A percentile compares a stretch with the other conserved stretches of the same genome.
Evolutionary conservation across 1,140 invertebrate genomes (phyloP).

Genomic region (Eriocheir sinensis): DNA sequence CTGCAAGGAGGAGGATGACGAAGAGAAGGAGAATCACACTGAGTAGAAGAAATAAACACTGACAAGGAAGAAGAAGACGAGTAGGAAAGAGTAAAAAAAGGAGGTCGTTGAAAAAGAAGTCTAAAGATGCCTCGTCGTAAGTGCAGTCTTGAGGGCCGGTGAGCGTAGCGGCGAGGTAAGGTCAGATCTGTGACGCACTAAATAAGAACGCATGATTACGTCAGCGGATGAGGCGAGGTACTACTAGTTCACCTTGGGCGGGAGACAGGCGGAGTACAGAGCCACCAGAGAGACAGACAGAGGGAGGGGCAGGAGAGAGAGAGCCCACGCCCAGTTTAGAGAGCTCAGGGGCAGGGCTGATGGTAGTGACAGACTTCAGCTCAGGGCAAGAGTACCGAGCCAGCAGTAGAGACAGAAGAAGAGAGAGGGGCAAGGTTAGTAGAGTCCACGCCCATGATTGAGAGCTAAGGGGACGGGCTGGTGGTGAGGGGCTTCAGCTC

Average conservation of each 20-base stretch:
- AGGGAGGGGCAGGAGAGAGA: neutral
- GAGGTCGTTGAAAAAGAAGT: no score
- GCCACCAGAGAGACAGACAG: neutral
- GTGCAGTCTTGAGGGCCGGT: neutral
- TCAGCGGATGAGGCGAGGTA: neutral
- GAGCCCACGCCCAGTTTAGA: neutral
- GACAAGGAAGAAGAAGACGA: slow-evolving; percentile 14
- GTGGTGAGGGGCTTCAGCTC: no score
- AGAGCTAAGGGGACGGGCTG: neutral
- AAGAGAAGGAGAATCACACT: neutral
- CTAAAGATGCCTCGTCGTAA: neutral
- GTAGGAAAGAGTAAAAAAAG: neutral
- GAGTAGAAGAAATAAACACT: neutral
- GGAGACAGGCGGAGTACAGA: neutral
- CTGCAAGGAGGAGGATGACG: no score
- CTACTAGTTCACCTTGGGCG: neutral
- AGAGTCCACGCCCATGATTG: neutral
- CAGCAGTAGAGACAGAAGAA: neutral
- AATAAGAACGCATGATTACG: neutral
- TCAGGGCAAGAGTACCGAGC: neutral
- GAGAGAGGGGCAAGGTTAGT: neutral
- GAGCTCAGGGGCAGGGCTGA: neutral
- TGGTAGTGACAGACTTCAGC: neutral
- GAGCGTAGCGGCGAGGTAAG: no score
- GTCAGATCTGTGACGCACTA: neutral